Conservation (phyloP, 2,888 invertebrate species). For the Lasioglossum calceatum region DNA sequence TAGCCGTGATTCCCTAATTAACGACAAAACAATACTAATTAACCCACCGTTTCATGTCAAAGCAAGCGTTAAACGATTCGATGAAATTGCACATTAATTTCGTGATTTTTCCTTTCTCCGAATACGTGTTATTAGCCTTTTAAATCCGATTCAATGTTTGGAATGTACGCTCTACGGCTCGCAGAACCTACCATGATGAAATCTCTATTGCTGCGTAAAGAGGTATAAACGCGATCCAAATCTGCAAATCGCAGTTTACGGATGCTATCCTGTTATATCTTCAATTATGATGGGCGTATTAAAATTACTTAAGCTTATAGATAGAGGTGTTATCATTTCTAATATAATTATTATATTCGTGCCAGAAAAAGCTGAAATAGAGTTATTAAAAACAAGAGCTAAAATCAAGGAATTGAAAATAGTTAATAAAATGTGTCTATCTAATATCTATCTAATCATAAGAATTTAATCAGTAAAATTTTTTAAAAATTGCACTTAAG, state of each 20-base stretch:
- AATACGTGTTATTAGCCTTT: slow-evolving; percentile 2
- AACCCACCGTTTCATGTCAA: slow-evolving; percentile 13
- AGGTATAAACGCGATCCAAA: neutral
- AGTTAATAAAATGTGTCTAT: too few species aligned
- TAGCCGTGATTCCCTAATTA: slow-evolving; percentile 28
- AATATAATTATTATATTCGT: neutral
- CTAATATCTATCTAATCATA: too few species aligned
- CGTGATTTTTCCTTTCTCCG: neutral
- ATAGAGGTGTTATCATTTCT: neutral
- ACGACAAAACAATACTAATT: slow-evolving; percentile 19
- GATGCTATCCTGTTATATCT: neutral
- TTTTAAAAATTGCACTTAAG: neutral
- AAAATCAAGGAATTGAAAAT: neutral
- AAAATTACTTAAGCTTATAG: neutral
- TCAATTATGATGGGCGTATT: neutral
- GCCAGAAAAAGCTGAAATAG: neutral
- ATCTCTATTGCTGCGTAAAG: neutral
- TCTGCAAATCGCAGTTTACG: neutral
- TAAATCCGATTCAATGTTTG: slow-evolving; percentile 22
- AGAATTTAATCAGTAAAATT: too few species aligned
- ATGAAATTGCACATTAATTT: slow-evolving; percentile 18
- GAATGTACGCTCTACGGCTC: neutral
- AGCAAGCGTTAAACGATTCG: slow-evolving; percentile 23
- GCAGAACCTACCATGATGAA: neutral
- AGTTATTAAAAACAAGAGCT: neutral